Base-by-base conservation (phyloP, 2,113 vertebrate species). In the Oreochromis spilurus region DNA sequence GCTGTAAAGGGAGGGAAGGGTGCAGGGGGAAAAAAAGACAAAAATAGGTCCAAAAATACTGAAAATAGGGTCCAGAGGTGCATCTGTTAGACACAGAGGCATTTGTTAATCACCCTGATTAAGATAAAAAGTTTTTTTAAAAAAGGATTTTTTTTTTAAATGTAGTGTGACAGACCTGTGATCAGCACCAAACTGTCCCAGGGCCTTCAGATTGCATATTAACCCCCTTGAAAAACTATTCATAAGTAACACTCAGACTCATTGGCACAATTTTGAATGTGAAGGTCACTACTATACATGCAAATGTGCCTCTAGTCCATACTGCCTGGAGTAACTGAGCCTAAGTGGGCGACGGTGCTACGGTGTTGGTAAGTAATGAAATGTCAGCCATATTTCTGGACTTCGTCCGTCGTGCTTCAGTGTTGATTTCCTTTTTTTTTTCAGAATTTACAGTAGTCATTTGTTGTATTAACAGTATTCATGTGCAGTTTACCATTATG, bases 371-470 rank as follows among this genome's bases (percentile, higher is more conserved):
- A 75, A 75, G 70, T 75, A 31, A 75, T 50, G 43, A 75, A 17
- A 29, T 17, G 24, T 75, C 43, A 11, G 16, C 70, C 43, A 29
- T 17, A 29, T 31, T 48, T 75, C 67, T 17, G 24, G 24, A 10
- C 48, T 48, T 17, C 9, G 4, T 45, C 14, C 5, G 0, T 48
- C 43, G 29, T 10, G 1, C 0, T 75, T 45, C 17, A 48, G 67
- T 7, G 67, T 26, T 29, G 65, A 24, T 43, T 14, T 24, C 38
- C 21, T 40, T 45, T 72, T 9, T 29, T 45, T 60, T 60, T 60
- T 60, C 43, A 48, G 14, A 75, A 16, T 45, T 43, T 70, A 24
- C 38, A 45, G 21, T 0, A 45, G 38, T 24, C n/a, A 43, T 24
- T 70, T 2, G 12, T 0, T 70, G 38, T 21, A 24, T 13, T 40